A percentile compares a stretch with the other conserved stretches of the same genome.
Evolutionary conservation across 23 tunicate genomes (phyloP).

Genomic region (Styela plicata): DNA sequence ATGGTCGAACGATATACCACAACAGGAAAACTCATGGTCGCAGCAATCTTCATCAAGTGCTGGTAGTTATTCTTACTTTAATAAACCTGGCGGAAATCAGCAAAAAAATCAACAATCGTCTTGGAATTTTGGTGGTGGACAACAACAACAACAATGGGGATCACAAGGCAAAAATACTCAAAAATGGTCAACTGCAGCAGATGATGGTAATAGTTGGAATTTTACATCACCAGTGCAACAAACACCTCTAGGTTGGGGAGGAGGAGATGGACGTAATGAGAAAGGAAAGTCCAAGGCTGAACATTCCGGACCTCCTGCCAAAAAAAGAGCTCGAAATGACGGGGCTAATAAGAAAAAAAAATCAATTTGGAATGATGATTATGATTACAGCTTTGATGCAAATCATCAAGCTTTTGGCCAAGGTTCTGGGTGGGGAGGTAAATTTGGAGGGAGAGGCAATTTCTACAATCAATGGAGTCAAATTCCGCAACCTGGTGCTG

Average conservation of each 20-base stretch:
- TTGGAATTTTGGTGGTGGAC: background rate
- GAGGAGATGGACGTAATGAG: background rate
- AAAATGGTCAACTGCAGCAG: background rate
- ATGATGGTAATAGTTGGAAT: background rate
- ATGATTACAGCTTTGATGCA: no score
- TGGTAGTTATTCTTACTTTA: constrained; percentile 12
- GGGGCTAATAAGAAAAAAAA: background rate
- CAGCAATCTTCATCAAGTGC: background rate
- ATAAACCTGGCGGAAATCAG: background rate
- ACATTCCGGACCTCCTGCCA: background rate
- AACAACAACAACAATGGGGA: background rate
- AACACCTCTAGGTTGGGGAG: background rate
- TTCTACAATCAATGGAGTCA: background rate
- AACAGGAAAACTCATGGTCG: background rate
- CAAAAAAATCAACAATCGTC: background rate
- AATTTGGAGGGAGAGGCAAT: background rate
- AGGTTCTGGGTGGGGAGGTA: background rate
- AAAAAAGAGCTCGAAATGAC: background rate
- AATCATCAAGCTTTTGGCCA: background rate
- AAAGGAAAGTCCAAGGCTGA: background rate
- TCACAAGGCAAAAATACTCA: background rate
- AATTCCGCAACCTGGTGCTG: background rate
- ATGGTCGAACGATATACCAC: background rate
- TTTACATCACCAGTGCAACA: background rate
- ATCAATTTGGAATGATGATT: background rate